Base-by-base conservation (phyloP, 2,113 vertebrate genomes). In the Indri indri region DNA sequence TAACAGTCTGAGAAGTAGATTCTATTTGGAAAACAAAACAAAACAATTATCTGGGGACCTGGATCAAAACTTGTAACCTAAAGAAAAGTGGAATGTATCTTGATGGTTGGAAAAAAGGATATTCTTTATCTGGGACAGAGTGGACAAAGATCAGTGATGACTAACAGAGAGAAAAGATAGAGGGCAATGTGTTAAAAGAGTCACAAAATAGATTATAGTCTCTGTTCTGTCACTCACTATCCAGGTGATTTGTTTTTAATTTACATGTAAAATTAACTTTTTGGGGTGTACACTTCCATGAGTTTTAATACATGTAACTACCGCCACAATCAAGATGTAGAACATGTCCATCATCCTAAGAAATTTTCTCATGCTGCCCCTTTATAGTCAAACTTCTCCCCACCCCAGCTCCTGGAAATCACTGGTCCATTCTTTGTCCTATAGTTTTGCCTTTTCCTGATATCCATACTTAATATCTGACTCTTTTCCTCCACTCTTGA, bases 401-500 rank as follows among this genome's bases (percentile, higher is more conserved):
- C 11, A 11, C 2, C 47, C 6, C 3, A 63, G 32, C n/a, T 50
- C 42, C 61, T 2, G 3, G 81, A 27, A 89, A 54, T 5, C 30
- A 47, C 22, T 52, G 73, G 57, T 77, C 13, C n/a, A 59, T 45
- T 54, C 66, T 84, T 73, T 50, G 37, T 77, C 74, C 61, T 77
- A 42, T 2, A n/a, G 30, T 66, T 88, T n/a, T 84, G 32, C 50
- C 87, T 95, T 61, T 93, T 80, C 61, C 54, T 88, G 23, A 71
- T 30, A 82, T 45, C 57, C 23, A 80, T 25, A 63, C 17, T 61
- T 34, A 66, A 57, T 17, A 25, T 76, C 57, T 79, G 57, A 85
- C 40, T 59, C 34, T 83, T 80, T 92, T 93, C 93, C 90, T 63
- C 76, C 22, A 87, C 16, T 12, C 47, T 85, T 92, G 42, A 92